Percentiles rank a stretch among this genome's conserved stretches.
Conservation (phyloP, 2,888 invertebrate genomes). For the Morpho helenor region DNA sequence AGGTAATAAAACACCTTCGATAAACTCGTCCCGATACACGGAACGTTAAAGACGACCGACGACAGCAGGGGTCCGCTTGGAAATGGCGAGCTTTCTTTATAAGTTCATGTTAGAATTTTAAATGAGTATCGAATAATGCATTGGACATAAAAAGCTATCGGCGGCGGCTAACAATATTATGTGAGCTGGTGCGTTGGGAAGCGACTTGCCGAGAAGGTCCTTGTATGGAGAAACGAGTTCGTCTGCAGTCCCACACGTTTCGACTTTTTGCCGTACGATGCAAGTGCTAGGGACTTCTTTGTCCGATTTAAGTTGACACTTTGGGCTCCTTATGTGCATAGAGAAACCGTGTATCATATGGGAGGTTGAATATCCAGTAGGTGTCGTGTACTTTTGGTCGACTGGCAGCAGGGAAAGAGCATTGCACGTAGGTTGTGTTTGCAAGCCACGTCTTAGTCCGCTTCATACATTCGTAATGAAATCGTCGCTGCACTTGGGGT, state of each 20-base stretch:
- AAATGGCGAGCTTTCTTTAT: constrained; percentile 76
- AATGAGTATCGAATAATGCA: constrained; percentile 80
- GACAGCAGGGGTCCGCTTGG: constrained; percentile 66
- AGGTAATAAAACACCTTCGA: constrained; percentile 48
- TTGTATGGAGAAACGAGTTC: constrained; percentile 77
- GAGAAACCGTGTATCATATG: constrained; percentile 31
- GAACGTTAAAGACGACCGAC: constrained; percentile 49
- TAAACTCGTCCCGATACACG: constrained; percentile 27
- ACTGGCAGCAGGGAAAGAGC: constrained; percentile 51
- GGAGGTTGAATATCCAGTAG: constrained; percentile 34
- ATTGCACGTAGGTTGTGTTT: constrained; percentile 65
- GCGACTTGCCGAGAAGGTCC: constrained; percentile 67
- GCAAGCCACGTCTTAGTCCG: constrained; percentile 56
- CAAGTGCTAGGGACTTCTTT: constrained; percentile 58
- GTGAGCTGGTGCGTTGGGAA: constrained; percentile 74
- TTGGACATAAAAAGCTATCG: constrained; percentile 78
- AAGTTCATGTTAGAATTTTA: constrained; percentile 78
- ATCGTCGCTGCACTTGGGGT: constrained; percentile 47
- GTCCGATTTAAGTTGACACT: constrained; percentile 46
- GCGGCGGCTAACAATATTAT: constrained; percentile 75
- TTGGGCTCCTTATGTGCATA: constrained; percentile 39
- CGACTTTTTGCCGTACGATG: constrained; percentile 70
- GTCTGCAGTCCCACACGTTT: constrained; percentile 76
- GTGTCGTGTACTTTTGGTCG: constrained; percentile 49
- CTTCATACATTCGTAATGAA: constrained; percentile 72